phyloP scores from a whole-genome alignment of 2,113 vertebrate genomes.

The Cyprinodon brontotheroides region DNA sequence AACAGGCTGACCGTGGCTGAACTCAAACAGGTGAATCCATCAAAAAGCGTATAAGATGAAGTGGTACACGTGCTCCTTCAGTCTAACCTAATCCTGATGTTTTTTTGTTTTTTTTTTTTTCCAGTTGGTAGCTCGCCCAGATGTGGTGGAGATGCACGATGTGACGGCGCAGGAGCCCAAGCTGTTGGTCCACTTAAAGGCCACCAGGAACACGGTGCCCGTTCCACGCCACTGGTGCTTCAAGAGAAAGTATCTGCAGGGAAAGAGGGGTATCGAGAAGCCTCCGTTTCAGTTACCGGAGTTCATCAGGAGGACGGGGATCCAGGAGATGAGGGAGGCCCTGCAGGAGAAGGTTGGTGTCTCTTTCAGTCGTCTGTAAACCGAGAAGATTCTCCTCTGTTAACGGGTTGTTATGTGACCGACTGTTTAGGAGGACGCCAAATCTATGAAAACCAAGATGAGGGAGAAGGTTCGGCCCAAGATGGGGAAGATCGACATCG shows the following conservation, averaged over 20 bases:
- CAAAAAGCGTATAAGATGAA: background rate
- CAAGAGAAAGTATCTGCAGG: slow-evolving; percentile 86
- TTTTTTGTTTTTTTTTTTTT: too few species aligned
- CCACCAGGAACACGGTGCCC: slow-evolving; percentile 91
- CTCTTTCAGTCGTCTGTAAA: background rate
- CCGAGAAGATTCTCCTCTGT: too few species aligned
- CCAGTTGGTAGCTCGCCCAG: slow-evolving; percentile 89
- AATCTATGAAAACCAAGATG: slow-evolving; percentile 97
- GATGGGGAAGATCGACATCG: slow-evolving; percentile 96
- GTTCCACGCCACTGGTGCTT: slow-evolving; percentile 88
- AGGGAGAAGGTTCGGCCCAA: slow-evolving; percentile 95
- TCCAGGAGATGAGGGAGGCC: slow-evolving; percentile 96
- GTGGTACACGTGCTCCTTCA: background rate
- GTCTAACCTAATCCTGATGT: too few species aligned
- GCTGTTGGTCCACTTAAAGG: slow-evolving; percentile 92
- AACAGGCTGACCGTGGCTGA: slow-evolving; percentile 94
- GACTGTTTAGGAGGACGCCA: slow-evolving; percentile 89
- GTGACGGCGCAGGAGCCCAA: slow-evolving; percentile 94
- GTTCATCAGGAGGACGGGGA: slow-evolving; percentile 92
- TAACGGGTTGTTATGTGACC: too few species aligned
- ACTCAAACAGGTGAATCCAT: slow-evolving; percentile 88
- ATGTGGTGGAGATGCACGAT: slow-evolving; percentile 96
- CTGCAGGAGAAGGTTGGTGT: slow-evolving; percentile 89
- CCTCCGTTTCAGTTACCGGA: slow-evolving; percentile 92
- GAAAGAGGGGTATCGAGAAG: slow-evolving; percentile 94